Evolutionary conservation across 1,140 invertebrate species (phyloP).

Genomic region (Leguminivora glycinivorella): DNA sequence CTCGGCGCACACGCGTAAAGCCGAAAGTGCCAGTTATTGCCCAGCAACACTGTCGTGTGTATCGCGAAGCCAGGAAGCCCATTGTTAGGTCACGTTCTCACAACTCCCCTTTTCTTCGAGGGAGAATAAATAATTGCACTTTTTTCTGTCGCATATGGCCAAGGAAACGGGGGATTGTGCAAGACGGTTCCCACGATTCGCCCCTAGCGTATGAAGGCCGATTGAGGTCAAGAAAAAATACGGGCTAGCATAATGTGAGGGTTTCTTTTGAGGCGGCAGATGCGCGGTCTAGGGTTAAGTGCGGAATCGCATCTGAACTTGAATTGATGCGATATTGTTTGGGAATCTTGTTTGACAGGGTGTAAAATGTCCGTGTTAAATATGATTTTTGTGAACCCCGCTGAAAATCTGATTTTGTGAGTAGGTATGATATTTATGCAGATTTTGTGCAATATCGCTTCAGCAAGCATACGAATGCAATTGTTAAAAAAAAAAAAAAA

Average conservation of each 20-base stretch:
- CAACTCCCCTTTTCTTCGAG: conserved; percentile 76
- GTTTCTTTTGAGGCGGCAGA: conserved; percentile 70
- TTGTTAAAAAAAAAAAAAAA: conserved; percentile 50
- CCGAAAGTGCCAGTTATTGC: conserved; percentile 53
- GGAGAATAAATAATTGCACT: conserved; percentile 78
- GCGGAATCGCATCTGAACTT: conserved; percentile 60
- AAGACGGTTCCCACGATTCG: conserved; percentile 75
- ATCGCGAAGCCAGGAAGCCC: conserved; percentile 75
- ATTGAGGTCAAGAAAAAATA: conserved; percentile 76
- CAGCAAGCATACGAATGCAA: no score
- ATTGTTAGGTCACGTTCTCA: conserved; percentile 79
- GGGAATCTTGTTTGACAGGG: conserved; percentile 33
- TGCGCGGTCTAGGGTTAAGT: conserved; percentile 71
- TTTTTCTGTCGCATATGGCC: conserved; percentile 78
- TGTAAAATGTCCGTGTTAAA: neutral
- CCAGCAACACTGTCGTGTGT: conserved; percentile 49
- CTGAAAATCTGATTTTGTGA: no score
- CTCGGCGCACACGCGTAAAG: conserved; percentile 50
- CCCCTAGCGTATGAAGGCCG: conserved; percentile 69
- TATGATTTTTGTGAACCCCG: no score
- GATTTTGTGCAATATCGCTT: no score
- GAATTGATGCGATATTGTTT: conserved; percentile 54
- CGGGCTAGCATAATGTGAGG: conserved; percentile 70
- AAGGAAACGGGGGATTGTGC: conserved; percentile 73
- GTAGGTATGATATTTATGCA: no score